A percentile compares a stretch with the other conserved stretches of the same genome.
Conservation (phyloP, 1,140 invertebrate species). For the Brachionus paranguensis region DNA sequence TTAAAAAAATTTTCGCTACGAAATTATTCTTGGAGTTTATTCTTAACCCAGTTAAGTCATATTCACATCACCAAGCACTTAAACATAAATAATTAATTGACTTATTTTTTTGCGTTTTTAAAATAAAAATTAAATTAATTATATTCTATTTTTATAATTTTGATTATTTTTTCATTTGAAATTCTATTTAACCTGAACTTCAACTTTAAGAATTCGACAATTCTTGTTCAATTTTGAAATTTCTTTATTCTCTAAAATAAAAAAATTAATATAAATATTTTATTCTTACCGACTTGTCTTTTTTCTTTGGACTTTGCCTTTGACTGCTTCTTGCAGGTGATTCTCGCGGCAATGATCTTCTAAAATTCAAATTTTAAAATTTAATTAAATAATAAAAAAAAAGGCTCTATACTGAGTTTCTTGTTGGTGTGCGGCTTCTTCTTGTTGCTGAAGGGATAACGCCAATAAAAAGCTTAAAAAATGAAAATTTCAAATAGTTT, state of each 20-base stretch:
- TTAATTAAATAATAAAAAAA: neutral
- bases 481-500: neutral
- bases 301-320: slow-evolving; percentile 8
- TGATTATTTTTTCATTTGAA: neutral
- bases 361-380: neutral
- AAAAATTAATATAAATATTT: too few relatives aligned
- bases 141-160: neutral
- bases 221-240: too few relatives aligned
- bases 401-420: neutral
- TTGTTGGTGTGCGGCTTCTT: neutral
- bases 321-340: neutral
- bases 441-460: slow-evolving; percentile 23
- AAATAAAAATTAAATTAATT: neutral
- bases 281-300: neutral
- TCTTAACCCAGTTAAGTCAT: neutral
- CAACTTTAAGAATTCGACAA: too few relatives aligned
- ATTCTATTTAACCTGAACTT: neutral
- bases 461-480: slow-evolving; percentile 1
- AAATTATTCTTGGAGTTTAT: neutral
- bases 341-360: neutral
- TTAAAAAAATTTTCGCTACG: neutral
- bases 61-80: neutral
- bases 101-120: neutral
- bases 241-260: too few relatives aligned
- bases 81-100: neutral